These are phyloP conservation scores for Periophthalmus magnuspinnatus DNA, from an alignment of 2,797 vertebrate species.

Conservation along the genomic window DNA sequence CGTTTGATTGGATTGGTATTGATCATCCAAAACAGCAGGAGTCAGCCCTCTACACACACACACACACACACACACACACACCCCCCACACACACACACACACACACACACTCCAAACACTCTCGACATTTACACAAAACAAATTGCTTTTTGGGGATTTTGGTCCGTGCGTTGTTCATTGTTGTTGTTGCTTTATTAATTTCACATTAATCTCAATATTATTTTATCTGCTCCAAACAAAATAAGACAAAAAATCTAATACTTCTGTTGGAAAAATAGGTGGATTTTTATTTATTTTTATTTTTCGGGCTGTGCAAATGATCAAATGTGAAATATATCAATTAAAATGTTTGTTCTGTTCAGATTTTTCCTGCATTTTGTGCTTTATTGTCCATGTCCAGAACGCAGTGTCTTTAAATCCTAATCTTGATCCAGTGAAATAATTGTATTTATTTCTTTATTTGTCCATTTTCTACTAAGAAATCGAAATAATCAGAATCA, in stretches of 20 bases:
- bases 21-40: slow-evolving; percentile 56
- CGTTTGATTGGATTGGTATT: slow-evolving; percentile 64
- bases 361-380: no score
- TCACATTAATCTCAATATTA: background rate
- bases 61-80: no score
- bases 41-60: slow-evolving; percentile 46
- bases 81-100: slow-evolving; percentile 46
- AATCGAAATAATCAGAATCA: no score
- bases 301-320: no score
- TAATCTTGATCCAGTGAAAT: no score
- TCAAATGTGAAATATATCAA: no score
- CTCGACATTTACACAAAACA: slow-evolving; percentile 36
- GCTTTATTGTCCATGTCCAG: no score
- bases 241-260: background rate
- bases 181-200: background rate
- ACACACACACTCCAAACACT: slow-evolving; percentile 41
- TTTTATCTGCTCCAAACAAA: background rate
- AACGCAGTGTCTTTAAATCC: no score
- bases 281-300: no score
- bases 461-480: background rate
- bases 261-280: background rate
- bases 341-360: no score
- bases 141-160: slow-evolving; percentile 20
- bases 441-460: background rate
- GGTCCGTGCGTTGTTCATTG: background rate